Conservation (phyloP, 2,113 vertebrate genomes). For the Lepus europaeus region DNA sequence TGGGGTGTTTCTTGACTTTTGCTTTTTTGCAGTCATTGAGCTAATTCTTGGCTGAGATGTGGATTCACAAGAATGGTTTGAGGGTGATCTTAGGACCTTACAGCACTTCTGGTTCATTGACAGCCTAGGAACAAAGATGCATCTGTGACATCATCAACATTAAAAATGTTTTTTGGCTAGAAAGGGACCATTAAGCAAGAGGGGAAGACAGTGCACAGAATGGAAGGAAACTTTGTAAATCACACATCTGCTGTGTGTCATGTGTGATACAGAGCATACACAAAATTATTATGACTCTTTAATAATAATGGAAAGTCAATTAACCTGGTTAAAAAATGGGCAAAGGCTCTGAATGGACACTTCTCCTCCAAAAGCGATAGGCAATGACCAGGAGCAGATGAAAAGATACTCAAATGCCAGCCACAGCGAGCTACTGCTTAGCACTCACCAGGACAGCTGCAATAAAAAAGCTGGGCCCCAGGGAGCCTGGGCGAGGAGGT, state of each 20-base stretch:
- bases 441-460: background rate
- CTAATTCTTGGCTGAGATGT: background rate
- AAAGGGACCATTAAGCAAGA: background rate
- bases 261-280: background rate
- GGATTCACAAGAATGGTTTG: background rate
- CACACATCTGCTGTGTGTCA: background rate
- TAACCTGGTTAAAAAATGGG: background rate
- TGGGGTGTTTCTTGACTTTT: background rate
- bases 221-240: conserved; percentile 38
- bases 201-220: background rate
- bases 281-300: background rate
- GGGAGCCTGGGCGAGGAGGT: background rate
- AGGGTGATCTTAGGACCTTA: background rate
- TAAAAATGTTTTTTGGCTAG: background rate
- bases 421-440: background rate
- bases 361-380: conserved; percentile 1
- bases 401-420: conserved; percentile 5
- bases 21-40: background rate
- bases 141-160: background rate
- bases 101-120: background rate
- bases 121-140: background rate
- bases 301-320: conserved; percentile 33
- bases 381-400: background rate
- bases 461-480: background rate
- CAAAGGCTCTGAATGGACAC: background rate